Evolutionary conservation across 2,113 vertebrate species (phyloP).

Genomic region (Podarcis cretensis): DNA sequence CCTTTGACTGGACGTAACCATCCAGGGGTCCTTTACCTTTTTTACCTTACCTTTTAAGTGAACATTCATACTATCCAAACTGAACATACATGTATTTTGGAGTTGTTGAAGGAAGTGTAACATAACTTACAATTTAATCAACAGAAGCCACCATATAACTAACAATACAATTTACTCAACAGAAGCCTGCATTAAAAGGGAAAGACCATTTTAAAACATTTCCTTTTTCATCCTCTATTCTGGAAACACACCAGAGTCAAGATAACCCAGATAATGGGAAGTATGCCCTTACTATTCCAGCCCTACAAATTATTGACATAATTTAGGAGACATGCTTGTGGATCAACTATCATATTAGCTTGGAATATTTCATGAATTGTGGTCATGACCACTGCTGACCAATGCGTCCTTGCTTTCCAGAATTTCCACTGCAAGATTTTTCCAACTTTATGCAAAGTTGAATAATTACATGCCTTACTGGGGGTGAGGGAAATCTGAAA

Average conservation of each 20-base stretch:
- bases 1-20: too few species aligned
- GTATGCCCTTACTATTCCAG: too few species aligned
- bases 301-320: too few species aligned
- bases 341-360: too few species aligned
- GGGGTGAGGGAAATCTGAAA: neutral
- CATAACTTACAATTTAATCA: neutral
- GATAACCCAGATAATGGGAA: too few species aligned
- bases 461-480: neutral
- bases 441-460: neutral
- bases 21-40: too few species aligned
- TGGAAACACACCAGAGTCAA: neutral
- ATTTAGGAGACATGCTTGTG: too few species aligned
- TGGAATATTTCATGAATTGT: too few species aligned
- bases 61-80: neutral
- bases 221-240: neutral
- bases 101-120: neutral
- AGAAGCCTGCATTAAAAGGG: neutral
- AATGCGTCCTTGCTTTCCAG: too few species aligned
- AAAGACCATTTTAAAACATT: neutral
- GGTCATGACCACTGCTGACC: too few species aligned
- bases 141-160: neutral
- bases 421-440: neutral
- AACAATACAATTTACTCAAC: neutral
- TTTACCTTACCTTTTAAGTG: neutral
- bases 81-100: neutral